Percentiles rank a stretch among this genome's conserved stretches.
phyloP scores from a whole-genome alignment of 2,113 vertebrate species.

The Aegithalos caudatus region DNA sequence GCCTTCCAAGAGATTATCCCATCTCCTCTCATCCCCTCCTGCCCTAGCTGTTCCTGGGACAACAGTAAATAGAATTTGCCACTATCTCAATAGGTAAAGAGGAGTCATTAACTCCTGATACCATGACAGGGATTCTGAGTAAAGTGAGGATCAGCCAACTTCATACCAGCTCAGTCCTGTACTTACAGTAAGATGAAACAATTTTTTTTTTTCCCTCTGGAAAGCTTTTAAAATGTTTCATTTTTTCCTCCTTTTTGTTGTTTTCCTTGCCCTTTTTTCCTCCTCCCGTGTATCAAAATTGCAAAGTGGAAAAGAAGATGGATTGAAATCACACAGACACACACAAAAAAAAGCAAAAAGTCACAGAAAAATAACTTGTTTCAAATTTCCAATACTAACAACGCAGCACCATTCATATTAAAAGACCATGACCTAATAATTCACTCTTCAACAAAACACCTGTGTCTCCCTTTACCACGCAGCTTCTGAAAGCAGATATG shows the following conservation, averaged over 20 bases:
- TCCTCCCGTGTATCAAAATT: neutral
- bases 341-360: neutral
- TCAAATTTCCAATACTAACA: neutral
- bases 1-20: constrained; percentile 49
- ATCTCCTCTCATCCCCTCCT: neutral
- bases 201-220: neutral
- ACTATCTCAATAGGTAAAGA: neutral
- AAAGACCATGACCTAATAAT: neutral
- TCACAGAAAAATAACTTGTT: neutral
- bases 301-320: neutral
- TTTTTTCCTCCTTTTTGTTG: neutral
- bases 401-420: neutral
- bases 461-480: neutral
- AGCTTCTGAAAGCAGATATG: neutral
- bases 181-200: neutral
- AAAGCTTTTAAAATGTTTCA: neutral
- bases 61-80: neutral
- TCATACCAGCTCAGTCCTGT: neutral
- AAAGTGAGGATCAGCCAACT: neutral
- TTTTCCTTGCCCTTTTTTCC: neutral
- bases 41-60: neutral
- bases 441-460: neutral
- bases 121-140: neutral
- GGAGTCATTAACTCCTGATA: neutral
- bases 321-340: neutral